A percentile compares a stretch with the other conserved stretches of the same genome.
Evolutionary conservation across 2,888 invertebrate species (phyloP).

Genomic region (Drosophila recens): DNA sequence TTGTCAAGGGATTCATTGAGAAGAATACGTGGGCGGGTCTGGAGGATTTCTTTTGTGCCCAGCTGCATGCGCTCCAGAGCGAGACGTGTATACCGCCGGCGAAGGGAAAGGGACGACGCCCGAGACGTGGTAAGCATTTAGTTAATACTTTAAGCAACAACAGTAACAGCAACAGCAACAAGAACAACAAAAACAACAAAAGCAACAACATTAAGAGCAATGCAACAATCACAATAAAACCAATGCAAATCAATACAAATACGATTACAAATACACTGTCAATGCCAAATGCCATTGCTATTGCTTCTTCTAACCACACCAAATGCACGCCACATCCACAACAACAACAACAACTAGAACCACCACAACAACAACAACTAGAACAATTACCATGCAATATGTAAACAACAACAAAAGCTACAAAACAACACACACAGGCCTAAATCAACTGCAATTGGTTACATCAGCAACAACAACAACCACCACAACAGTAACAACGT

Average conservation of each 20-base stretch:
- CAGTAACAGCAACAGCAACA: slow-evolving; percentile 57
- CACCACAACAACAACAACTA: slow-evolving; percentile 28
- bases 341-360: slow-evolving; percentile 65
- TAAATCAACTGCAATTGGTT: slow-evolving; percentile 52
- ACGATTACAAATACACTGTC: slow-evolving; percentile 50
- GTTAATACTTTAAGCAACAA: slow-evolving; percentile 46
- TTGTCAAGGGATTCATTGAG: slow-evolving; percentile 96
- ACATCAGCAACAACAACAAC: slow-evolving; percentile 34
- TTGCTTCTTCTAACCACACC: slow-evolving; percentile 74
- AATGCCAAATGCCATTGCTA: slow-evolving; percentile 67
- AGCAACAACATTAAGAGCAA: slow-evolving; percentile 48
- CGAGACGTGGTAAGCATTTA: slow-evolving; percentile 86
- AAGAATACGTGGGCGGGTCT: slow-evolving; percentile 94
- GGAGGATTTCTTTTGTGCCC: slow-evolving; percentile 91
- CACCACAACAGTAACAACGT: slow-evolving; percentile 31
- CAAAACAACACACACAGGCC: slow-evolving; percentile 69
- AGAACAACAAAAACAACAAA: slow-evolving; percentile 35
- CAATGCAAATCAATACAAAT: slow-evolving; percentile 25
- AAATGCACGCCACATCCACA: slow-evolving; percentile 69
- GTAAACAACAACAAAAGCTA: slow-evolving; percentile 53
- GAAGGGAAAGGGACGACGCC: slow-evolving; percentile 87
- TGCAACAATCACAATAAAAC: slow-evolving; percentile 39
- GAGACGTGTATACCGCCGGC: slow-evolving; percentile 88
- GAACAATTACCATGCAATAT: slow-evolving; percentile 43
- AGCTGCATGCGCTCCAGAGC: slow-evolving; percentile 88